These are phyloP conservation scores for Centropus bengalensis DNA, from an alignment of 2,113 vertebrate species.

Conservation along the genomic window DNA sequence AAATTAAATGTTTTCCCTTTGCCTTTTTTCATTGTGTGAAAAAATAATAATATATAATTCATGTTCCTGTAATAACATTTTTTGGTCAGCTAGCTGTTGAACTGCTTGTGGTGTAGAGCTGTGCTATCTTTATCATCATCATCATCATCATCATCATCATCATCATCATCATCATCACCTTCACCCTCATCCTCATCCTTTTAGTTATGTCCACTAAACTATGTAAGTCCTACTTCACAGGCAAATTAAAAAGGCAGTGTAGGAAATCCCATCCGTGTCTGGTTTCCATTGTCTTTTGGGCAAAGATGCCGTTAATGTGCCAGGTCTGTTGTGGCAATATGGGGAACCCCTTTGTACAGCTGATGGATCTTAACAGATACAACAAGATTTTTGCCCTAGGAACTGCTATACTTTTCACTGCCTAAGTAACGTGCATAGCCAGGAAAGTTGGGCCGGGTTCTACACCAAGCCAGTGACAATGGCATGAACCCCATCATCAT, in stretches of 20 bases:
- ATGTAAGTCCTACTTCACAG: accelerated
- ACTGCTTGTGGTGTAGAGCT: not conserved
- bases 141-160: no score
- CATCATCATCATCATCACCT: no score
- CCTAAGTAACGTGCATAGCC: not conserved
- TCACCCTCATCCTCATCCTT: no score
- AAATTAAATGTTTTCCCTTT: not conserved
- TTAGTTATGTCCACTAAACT: not conserved
- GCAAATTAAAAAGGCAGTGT: not conserved
- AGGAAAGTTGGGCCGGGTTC: not conserved
- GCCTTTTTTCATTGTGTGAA: not conserved
- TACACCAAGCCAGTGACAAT: not conserved
- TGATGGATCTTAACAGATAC: not conserved
- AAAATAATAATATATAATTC: not conserved
- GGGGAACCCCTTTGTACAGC: not conserved
- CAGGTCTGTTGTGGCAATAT: not conserved
- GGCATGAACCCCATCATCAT: not conserved
- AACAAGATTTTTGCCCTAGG: not conserved
- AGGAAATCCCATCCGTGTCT: not conserved
- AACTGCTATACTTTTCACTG: not conserved
- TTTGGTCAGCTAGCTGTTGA: not conserved
- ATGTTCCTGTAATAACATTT: not conserved
- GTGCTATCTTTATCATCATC: not conserved
- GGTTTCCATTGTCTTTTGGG: not conserved
- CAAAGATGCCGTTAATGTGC: not conserved